Evolutionary conservation across 2,888 invertebrate species (phyloP).

Genomic region (Oscheius sp.): DNA sequence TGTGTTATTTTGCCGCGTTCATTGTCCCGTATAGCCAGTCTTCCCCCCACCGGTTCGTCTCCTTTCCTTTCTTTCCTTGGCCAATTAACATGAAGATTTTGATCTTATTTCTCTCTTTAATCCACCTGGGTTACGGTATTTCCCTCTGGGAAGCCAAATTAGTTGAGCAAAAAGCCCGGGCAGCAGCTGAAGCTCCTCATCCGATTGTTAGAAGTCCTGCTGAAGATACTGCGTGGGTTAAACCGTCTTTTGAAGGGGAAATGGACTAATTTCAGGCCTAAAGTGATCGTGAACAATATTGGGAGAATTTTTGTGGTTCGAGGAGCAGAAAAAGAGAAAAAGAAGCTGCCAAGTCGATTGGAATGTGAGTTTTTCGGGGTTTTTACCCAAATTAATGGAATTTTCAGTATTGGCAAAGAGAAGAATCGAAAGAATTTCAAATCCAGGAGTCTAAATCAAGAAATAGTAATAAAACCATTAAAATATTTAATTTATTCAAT

Average conservation of each 20-base stretch:
- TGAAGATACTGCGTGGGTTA: neutral
- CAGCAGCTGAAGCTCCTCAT: slow-evolving; percentile 4
- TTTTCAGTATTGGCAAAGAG: slow-evolving; percentile 11
- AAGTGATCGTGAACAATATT: slow-evolving; percentile 1
- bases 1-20: neutral
- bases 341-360: neutral
- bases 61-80: no score
- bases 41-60: neutral
- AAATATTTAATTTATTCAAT: neutral
- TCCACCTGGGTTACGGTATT: neutral
- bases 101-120: neutral
- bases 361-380: neutral
- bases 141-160: slow-evolving; percentile 21
- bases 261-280: neutral
- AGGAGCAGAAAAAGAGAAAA: neutral
- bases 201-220: neutral
- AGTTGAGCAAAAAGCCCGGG: neutral
- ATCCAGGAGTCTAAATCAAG: neutral
- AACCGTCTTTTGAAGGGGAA: neutral
- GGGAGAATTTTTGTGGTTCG: slow-evolving; percentile 16
- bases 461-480: no score
- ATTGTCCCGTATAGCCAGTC: neutral
- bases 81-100: neutral
- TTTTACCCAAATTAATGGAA: neutral
- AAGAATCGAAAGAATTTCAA: neutral